Evolutionary conservation across 2,113 vertebrate species (phyloP), one percentile per base, ranked within the genome.

Genomic region (Miniopterus natalensis): DNA sequence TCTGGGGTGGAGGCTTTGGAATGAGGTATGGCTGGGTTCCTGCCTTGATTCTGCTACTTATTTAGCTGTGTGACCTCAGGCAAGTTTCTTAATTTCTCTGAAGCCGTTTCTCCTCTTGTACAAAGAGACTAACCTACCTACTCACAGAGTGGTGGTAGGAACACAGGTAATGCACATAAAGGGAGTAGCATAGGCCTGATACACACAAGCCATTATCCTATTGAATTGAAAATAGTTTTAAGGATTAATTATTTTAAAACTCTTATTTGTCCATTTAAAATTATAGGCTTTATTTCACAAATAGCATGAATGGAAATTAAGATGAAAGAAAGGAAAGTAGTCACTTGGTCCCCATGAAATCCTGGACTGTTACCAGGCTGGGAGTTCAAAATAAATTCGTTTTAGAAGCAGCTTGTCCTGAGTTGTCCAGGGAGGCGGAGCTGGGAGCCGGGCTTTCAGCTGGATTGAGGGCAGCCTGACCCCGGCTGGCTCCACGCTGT

Each of bases 171-270:
- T 21, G 36, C 18, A 15, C 42, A 70, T 3, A 31, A 83, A 74
- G 27, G 8, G 13, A 71, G 85, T 53, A 75, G 75, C 20, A 2
- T 14, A 23, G 20, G 21, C 11, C 73, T 88, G 49, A 74, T 42
- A 53, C 31, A 17, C 36, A 42, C 10, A 42, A 36, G 13, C 11
- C 81, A 20, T 79, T 79, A 29, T n/a, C 61, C 70, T 59, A 36
- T 45, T 79, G n/a, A 89, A 75, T 25, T 84, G 27, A 84, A 95
- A 79, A 92, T 25, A 36, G 31, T 55, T 96, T 87, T 65, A 95
- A 88, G 88, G 61, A 77, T 74, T 36, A 77, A 92, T 79, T 51
- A 86, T 77, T 95, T 94, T n/a, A 80, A 93, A 71, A 81, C 17
- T 3, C 84, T 86, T 63, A 63, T 93, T 13, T 84, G 45, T 51